Conservation (phyloP, 1,140 invertebrate species). For the Drosophila triauraria region DNA sequence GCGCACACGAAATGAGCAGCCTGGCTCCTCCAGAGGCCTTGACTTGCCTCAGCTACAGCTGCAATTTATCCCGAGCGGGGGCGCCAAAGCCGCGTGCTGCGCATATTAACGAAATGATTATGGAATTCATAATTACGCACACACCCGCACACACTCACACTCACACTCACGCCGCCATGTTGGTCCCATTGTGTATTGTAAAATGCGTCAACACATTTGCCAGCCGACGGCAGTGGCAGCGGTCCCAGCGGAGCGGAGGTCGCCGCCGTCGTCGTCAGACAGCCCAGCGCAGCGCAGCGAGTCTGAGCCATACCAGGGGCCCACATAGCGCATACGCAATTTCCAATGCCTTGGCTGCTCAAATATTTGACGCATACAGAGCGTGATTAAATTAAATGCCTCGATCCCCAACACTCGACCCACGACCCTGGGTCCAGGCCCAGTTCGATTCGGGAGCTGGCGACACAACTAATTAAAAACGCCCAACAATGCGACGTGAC, state of each 20-base stretch:
- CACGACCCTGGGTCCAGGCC: conserved; percentile 15
- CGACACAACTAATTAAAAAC: conserved; percentile 82
- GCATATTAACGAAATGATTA: conserved; percentile 84
- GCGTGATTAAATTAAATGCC: conserved; percentile 73
- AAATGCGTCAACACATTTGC: conserved; percentile 81
- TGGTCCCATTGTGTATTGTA: conserved; percentile 79
- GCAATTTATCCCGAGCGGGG: conserved; percentile 72
- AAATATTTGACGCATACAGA: conserved; percentile 77
- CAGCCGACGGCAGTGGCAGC: conserved; percentile 51
- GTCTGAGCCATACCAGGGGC: conserved; percentile 21
- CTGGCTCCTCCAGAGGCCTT: conserved; percentile 36
- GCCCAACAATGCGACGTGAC: conserved; percentile 62
- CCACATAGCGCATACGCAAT: conserved; percentile 75
- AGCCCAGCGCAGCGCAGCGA: background rate
- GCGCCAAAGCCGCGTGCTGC: conserved; percentile 71
- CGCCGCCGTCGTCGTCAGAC: conserved; percentile 27
- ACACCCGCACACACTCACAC: conserved; percentile 26
- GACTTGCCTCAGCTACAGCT: conserved; percentile 28
- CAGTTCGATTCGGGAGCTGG: conserved; percentile 19
- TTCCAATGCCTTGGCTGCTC: conserved; percentile 63
- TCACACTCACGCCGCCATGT: conserved; percentile 32
- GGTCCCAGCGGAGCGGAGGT: conserved; percentile 34
- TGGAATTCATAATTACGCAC: conserved; percentile 82
- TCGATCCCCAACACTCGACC: background rate
- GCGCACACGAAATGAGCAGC: conserved; percentile 58